Percentiles rank a stretch among this genome's conserved stretches.
These are phyloP conservation scores for Sebastes taczanowskii DNA, from an alignment of 2,797 vertebrate species.

Conservation along the genomic window DNA sequence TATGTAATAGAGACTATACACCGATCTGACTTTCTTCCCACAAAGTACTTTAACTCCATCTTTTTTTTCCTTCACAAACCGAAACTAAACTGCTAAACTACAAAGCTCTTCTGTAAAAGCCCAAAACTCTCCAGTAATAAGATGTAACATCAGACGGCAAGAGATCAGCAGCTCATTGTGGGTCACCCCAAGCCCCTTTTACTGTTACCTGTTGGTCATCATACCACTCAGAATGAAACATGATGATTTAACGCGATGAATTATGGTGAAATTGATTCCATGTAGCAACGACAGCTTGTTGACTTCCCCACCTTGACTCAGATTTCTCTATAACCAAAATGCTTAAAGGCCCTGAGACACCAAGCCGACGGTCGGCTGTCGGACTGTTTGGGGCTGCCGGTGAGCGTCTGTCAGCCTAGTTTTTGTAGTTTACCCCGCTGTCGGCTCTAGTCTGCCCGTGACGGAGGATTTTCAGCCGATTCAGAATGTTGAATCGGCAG, in stretches of 20 bases:
- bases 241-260: neutral
- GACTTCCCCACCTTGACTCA: too few relatives aligned
- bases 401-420: too few relatives aligned
- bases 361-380: too few relatives aligned
- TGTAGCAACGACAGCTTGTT: neutral
- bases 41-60: neutral
- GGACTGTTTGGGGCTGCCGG: too few relatives aligned
- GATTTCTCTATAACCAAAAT: too few relatives aligned
- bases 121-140: accelerated
- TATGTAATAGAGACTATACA: neutral
- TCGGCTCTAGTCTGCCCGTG: too few relatives aligned
- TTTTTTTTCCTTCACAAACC: neutral
- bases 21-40: neutral
- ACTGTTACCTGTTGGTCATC: neutral
- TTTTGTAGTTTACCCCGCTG: too few relatives aligned
- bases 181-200: neutral
- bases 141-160: too few relatives aligned
- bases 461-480: too few relatives aligned
- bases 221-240: neutral
- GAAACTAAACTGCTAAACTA: neutral
- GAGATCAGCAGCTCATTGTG: neutral
- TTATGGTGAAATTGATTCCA: neutral
- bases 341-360: too few relatives aligned
- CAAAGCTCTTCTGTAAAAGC: neutral
- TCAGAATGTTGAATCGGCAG: too few relatives aligned